phyloP scores from a whole-genome alignment of 2,113 vertebrate species.

The Caranx ignobilis region DNA sequence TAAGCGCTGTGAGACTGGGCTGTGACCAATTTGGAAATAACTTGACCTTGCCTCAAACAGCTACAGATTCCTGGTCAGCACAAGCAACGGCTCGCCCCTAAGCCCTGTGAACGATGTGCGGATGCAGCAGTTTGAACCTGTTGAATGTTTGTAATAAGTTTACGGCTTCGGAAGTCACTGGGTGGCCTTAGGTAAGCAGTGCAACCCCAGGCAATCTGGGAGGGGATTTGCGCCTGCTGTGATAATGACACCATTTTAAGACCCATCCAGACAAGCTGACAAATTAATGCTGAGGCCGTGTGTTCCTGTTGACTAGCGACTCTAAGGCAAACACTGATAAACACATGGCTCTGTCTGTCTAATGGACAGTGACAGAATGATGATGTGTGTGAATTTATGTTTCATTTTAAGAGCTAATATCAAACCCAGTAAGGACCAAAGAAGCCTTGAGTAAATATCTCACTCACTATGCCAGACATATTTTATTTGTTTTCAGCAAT shows the following conservation, averaged over 20 bases:
- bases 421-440: slow-evolving; percentile 19
- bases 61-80: slow-evolving; percentile 54
- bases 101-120: slow-evolving; percentile 38
- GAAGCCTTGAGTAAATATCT: slow-evolving; percentile 36
- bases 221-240: slow-evolving; percentile 66
- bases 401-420: slow-evolving; percentile 55
- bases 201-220: slow-evolving; percentile 61
- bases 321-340: slow-evolving; percentile 46
- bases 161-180: slow-evolving; percentile 46
- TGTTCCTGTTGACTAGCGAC: slow-evolving; percentile 60
- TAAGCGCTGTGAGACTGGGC: slow-evolving; percentile 29
- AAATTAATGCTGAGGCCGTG: slow-evolving; percentile 62
- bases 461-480: slow-evolving; percentile 34
- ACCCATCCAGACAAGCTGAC: slow-evolving; percentile 65
- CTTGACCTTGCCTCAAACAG: slow-evolving; percentile 39
- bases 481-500: slow-evolving; percentile 59
- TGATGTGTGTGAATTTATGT: slow-evolving; percentile 38
- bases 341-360: slow-evolving; percentile 14
- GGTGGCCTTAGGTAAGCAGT: slow-evolving; percentile 50
- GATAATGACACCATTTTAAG: slow-evolving; percentile 75
- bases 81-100: slow-evolving; percentile 23
- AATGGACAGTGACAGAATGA: slow-evolving; percentile 35
- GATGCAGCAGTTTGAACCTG: slow-evolving; percentile 48
- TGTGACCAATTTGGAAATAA: slow-evolving; percentile 51
- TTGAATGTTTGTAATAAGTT: slow-evolving; percentile 54